Base-by-base conservation (phyloP, 2,888 invertebrate species). In the Eilema depressum region DNA sequence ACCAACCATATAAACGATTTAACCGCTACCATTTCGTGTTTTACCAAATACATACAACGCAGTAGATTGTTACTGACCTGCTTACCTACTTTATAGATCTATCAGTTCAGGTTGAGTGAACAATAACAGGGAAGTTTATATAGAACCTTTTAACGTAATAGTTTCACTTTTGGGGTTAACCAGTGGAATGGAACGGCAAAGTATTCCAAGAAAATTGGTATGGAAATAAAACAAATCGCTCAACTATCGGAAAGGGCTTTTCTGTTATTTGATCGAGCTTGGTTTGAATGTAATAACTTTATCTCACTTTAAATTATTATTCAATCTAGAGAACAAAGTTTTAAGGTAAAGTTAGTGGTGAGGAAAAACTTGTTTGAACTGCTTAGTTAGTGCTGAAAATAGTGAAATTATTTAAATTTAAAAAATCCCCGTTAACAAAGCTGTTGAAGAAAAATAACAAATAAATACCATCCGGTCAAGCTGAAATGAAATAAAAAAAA, bases 191-290 rank as follows among this genome's bases (percentile, higher is more conserved):
- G 57, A 69, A 65, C 60, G 10, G 23, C 14, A 68, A 72, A 63
- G 20, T 41, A 60, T 71, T 70, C 61, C 28, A 10, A 68, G 63
- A 33, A 69, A 69, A 78, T 71, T 61, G 66, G 63, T 69, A 69
- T 68, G 63, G 60, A 59, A 74, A 74, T 70, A 57, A 69, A 73
- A 47, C 59, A 62, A 70, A 66, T 64, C 23, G 60, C 63, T 59
- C 26, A 30, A 33, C 30, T 64, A 69, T 5, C 25, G 28, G n/a
- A 41, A 28, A 47, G 37, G 37, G 28, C 8, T 28, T 63, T 66
- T 41, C 37, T 57, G 26, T 37, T 66, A 47, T 57, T 67, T 59
- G 47, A 59, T 66, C 14, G 5, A 25, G 30, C n/a, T 66, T 25
- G 23, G 63, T 70, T 66, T 59, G 33, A 63, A 67, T 63, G 7